Percentiles rank a stretch among this genome's conserved stretches.
phyloP scores from a whole-genome alignment of 2,113 vertebrate genomes.

The Larimichthys crocea region DNA sequence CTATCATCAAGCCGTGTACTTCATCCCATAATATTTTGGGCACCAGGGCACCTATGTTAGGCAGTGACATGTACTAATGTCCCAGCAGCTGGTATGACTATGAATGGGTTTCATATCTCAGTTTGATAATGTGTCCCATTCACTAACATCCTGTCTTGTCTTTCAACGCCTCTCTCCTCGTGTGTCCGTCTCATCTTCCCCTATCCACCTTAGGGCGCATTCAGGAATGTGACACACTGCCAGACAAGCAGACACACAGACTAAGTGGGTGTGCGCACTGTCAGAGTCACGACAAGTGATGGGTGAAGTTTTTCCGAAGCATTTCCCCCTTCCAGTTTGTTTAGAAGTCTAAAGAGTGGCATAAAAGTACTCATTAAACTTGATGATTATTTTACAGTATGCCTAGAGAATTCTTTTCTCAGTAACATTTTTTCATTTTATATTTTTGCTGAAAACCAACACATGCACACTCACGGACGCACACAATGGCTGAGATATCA shows the following conservation, averaged over 20 bases:
- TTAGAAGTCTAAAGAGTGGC: conserved; percentile 3
- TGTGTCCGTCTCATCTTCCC: conserved; percentile 57
- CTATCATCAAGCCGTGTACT: background rate
- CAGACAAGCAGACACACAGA: conserved; percentile 45
- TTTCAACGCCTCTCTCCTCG: conserved; percentile 39
- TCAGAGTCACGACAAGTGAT: conserved; percentile 45
- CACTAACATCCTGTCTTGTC: conserved; percentile 38
- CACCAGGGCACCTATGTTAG: background rate
- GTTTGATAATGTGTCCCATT: conserved; percentile 52
- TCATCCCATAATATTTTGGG: conserved; percentile 1
- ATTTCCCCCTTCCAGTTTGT: conserved; percentile 33
- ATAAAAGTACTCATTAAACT: background rate
- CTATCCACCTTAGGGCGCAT: conserved; percentile 43
- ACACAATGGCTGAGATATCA: background rate
- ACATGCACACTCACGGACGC: background rate
- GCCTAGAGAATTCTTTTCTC: background rate
- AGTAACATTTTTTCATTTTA: background rate
- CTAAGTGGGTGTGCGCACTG: conserved; percentile 51
- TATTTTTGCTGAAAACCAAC: background rate
- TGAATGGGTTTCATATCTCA: conserved; percentile 53
- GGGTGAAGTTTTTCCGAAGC: background rate
- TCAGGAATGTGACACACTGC: conserved; percentile 60
- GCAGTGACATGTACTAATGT: conserved; percentile 45
- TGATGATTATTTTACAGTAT: background rate
- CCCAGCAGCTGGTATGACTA: conserved; percentile 35